Conservation (phyloP, 2,888 invertebrate genomes). For the Eupelmus urozonus region DNA sequence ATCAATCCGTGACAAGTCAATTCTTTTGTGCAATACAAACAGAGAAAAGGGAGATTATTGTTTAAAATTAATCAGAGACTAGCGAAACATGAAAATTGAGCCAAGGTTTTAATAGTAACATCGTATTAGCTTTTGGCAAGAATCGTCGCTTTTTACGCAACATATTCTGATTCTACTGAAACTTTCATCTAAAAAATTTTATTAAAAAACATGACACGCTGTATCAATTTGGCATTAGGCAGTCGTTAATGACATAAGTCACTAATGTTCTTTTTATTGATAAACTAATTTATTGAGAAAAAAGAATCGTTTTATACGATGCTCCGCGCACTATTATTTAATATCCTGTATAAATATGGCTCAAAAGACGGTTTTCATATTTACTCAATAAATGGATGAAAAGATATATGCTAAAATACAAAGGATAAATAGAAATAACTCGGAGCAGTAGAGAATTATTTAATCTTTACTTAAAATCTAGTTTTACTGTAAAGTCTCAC, state of each 20-base stretch:
- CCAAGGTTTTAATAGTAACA: constrained; percentile 37
- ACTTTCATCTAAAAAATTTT: constrained; percentile 44
- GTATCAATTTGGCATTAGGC: constrained; percentile 74
- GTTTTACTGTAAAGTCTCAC: constrained; percentile 57
- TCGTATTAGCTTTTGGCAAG: constrained; percentile 53
- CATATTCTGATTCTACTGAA: constrained; percentile 49
- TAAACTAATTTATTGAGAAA: constrained; percentile 36
- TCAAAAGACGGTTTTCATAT: constrained; percentile 12
- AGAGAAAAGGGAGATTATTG: constrained; percentile 8
- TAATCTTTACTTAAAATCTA: constrained; percentile 52
- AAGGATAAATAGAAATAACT: constrained; percentile 29
- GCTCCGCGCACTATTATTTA: constrained; percentile 16
- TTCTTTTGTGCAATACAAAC: constrained; percentile 55
- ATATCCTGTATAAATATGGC: constrained; percentile 21
- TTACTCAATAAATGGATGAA: constrained; percentile 26
- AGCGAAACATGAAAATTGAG: constrained; percentile 40
- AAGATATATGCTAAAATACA: constrained; percentile 17
- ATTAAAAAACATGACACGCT: constrained; percentile 52
- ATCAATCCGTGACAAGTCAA: constrained; percentile 49
- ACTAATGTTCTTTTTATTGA: constrained; percentile 38
- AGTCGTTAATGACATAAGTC: constrained; percentile 68
- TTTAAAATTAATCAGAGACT: constrained; percentile 29
- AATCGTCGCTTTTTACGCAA: constrained; percentile 46
- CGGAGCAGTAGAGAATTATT: constrained; percentile 20
- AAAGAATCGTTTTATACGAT: constrained; percentile 39